Conservation (phyloP, 2,113 vertebrate species). For the Chionis minor region DNA sequence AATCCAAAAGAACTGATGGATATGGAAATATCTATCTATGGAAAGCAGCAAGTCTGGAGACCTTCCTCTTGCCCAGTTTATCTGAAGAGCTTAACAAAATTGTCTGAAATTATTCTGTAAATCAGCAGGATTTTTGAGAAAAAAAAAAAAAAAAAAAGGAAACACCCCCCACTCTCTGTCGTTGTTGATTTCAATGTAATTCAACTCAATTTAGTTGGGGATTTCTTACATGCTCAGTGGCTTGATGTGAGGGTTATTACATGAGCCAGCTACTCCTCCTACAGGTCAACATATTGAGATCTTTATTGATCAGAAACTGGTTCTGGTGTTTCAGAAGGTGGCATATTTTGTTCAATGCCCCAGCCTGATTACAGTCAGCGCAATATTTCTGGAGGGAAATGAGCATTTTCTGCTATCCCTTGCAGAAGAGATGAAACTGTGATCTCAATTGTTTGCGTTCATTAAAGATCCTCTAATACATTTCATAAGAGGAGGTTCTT, state of each 20-base stretch:
- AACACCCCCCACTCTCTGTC: not conserved
- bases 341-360: not conserved
- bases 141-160: not conserved
- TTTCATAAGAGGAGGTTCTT: not conserved
- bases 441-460: not conserved
- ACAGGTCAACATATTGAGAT: not conserved
- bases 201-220: not conserved
- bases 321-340: not conserved
- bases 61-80: not conserved
- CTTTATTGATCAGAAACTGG: not conserved
- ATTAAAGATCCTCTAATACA: not conserved
- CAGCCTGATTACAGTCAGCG: not conserved
- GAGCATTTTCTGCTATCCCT: not conserved
- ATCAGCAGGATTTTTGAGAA: not conserved
- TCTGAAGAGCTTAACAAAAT: not conserved
- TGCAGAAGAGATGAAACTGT: not conserved
- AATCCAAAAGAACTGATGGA: not conserved
- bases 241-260: not conserved
- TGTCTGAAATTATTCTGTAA: not conserved
- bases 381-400: not conserved
- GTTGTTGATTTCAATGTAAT: not conserved
- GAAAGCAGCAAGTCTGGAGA: not conserved
- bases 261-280: constrained; percentile 50
- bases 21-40: not conserved
- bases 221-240: not conserved